phyloP scores from a whole-genome alignment of 2,888 invertebrate genomes.

The Mythimna vitellina region DNA sequence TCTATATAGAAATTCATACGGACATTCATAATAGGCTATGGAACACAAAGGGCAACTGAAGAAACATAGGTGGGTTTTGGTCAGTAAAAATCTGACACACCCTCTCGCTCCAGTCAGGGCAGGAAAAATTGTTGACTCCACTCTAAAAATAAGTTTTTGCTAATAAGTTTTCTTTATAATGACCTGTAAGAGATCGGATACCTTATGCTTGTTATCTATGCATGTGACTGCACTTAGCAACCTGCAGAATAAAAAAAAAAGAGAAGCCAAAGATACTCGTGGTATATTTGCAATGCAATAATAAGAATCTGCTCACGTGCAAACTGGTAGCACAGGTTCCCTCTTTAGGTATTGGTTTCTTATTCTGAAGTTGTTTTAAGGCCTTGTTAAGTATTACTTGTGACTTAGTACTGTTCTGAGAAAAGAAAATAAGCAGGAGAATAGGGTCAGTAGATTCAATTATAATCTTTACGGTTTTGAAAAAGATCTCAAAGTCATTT shows the following conservation, averaged over 20 bases:
- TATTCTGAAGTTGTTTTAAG: background rate
- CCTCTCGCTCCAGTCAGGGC: too few species aligned
- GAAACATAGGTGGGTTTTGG: too few species aligned
- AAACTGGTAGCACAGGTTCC: conserved; percentile 14
- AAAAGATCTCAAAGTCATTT: background rate
- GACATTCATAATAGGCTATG: too few species aligned
- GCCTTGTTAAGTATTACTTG: background rate
- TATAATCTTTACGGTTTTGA: too few species aligned
- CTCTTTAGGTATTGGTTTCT: conserved; percentile 22
- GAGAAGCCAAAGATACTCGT: background rate
- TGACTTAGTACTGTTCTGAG: background rate
- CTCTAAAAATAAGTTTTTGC: too few species aligned
- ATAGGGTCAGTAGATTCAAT: background rate
- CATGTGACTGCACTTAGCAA: background rate
- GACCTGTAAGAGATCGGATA: background rate
- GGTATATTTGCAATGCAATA: background rate
- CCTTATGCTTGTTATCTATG: background rate
- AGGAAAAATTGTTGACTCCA: too few species aligned
- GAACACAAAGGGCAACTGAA: too few species aligned
- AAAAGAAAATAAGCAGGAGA: background rate
- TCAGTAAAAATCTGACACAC: too few species aligned
- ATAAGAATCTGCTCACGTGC: conserved; percentile 4
- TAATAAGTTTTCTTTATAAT: too few species aligned
- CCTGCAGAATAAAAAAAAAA: too few species aligned
- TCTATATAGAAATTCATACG: too few species aligned